These are phyloP conservation scores for Momotus momota DNA, from an alignment of 2,797 vertebrate species.

Conservation along the genomic window DNA sequence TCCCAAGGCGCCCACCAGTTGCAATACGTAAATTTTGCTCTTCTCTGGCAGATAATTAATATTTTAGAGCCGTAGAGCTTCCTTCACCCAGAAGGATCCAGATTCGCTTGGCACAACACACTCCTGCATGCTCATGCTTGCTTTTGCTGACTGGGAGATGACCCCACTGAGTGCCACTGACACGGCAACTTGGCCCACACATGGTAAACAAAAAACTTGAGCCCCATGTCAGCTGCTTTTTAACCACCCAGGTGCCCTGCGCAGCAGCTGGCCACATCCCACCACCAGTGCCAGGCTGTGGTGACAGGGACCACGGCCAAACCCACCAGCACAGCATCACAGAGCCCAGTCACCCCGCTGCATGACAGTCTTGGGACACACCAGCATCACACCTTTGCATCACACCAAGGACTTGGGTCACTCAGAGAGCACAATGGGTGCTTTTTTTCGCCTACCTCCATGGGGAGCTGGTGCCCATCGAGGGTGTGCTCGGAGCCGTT, in stretches of 20 bases:
- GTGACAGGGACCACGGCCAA: accelerated
- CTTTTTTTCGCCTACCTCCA: constrained; percentile 79
- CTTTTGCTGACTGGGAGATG: neutral
- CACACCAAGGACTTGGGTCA: neutral
- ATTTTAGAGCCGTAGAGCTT: constrained; percentile 4
- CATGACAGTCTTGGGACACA: neutral
- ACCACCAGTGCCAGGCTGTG: neutral
- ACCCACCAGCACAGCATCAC: accelerated
- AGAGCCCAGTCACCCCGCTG: accelerated
- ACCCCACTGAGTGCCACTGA: accelerated
- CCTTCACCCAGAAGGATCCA: neutral
- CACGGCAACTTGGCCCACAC: accelerated
- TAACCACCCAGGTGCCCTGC: neutral
- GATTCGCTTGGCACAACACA: accelerated
- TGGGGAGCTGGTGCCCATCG: constrained; percentile 79
- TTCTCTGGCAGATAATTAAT: constrained; percentile 21
- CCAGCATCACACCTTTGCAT: neutral
- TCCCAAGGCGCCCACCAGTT: neutral
- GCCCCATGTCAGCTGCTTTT: neutral
- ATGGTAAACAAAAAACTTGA: neutral
- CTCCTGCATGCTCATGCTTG: neutral
- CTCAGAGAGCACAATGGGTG: accelerated
- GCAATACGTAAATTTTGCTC: neutral
- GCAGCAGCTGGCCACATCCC: neutral
- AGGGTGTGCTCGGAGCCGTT: constrained; percentile 89